Evolutionary conservation across 2,888 invertebrate genomes (phyloP).

Genomic region (Lutraria lutraria): DNA sequence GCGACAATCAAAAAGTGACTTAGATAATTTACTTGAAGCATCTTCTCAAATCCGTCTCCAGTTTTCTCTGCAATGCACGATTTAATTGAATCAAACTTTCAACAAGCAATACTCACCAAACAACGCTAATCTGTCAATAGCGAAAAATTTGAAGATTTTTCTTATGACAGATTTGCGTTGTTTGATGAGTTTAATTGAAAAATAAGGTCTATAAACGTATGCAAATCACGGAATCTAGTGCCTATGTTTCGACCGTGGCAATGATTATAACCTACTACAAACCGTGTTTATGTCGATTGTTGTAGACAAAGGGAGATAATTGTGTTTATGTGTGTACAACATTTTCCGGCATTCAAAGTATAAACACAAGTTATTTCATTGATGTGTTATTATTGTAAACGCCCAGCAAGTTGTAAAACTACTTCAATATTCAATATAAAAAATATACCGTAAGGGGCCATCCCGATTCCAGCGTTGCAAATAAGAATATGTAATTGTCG

Average conservation of each 20-base stretch:
- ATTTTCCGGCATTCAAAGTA: neutral
- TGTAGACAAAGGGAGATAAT: neutral
- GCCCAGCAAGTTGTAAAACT: too few relatives aligned
- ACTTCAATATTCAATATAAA: too few relatives aligned
- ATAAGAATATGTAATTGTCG: constrained; percentile 56
- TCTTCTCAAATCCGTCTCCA: constrained; percentile 71
- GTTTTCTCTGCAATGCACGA: constrained; percentile 63
- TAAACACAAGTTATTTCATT: neutral
- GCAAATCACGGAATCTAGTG: too few relatives aligned
- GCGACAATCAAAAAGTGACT: constrained; percentile 74
- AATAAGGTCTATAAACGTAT: too few relatives aligned
- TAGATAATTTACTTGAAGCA: constrained; percentile 76
- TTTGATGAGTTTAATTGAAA: too few relatives aligned
- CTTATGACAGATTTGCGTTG: too few relatives aligned
- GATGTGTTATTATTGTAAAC: too few relatives aligned
- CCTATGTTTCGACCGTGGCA: too few relatives aligned
- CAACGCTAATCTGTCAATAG: neutral
- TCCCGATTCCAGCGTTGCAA: constrained; percentile 61
- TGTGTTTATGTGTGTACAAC: neutral
- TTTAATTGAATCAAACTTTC: too few relatives aligned
- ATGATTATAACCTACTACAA: too few relatives aligned
- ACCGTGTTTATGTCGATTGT: too few relatives aligned
- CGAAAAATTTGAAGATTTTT: too few relatives aligned
- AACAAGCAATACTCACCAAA: neutral
- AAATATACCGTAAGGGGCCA: constrained; percentile 49